Conservation (phyloP, 2,113 vertebrate species). For the Vidua chalybeata region DNA sequence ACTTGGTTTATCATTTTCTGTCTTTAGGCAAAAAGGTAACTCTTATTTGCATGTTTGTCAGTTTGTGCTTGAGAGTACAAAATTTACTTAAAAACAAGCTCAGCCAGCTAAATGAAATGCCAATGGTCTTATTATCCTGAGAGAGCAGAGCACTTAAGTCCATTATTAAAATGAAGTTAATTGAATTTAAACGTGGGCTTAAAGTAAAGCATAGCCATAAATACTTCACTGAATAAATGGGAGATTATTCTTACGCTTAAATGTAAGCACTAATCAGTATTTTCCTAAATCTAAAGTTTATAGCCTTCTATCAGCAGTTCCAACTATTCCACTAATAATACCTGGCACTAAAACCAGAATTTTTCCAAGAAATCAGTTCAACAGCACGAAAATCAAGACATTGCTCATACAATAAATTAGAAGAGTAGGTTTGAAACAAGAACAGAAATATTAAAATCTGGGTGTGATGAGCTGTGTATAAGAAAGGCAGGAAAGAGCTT, state of each 20-base stretch:
- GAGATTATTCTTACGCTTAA: not conserved
- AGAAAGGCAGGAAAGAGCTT: slow-evolving; percentile 45
- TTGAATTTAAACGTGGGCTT: slow-evolving; percentile 26
- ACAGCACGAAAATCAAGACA: not conserved
- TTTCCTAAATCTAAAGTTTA: not conserved
- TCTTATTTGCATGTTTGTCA: slow-evolving; percentile 58
- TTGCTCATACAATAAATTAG: not conserved
- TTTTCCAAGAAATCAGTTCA: not conserved
- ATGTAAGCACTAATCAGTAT: not conserved
- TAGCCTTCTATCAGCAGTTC: not conserved
- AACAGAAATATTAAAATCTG: slow-evolving; percentile 14
- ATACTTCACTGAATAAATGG: not conserved
- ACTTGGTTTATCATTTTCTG: slow-evolving; percentile 39
- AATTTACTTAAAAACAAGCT: slow-evolving; percentile 68
- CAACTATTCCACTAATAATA: not conserved
- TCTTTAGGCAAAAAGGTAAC: slow-evolving; percentile 55
- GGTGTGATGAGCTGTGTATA: slow-evolving; percentile 19
- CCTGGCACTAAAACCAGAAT: not conserved
- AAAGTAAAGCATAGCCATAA: slow-evolving; percentile 17
- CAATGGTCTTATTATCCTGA: slow-evolving; percentile 6
- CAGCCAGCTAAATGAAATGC: slow-evolving; percentile 53
- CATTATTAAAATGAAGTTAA: slow-evolving; percentile 55
- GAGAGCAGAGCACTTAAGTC: slow-evolving; percentile 46
- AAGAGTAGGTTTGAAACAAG: not conserved
- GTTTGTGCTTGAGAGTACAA: slow-evolving; percentile 11